phyloP scores from a whole-genome alignment of 2,797 vertebrate genomes.

The Ceryle rudis region DNA sequence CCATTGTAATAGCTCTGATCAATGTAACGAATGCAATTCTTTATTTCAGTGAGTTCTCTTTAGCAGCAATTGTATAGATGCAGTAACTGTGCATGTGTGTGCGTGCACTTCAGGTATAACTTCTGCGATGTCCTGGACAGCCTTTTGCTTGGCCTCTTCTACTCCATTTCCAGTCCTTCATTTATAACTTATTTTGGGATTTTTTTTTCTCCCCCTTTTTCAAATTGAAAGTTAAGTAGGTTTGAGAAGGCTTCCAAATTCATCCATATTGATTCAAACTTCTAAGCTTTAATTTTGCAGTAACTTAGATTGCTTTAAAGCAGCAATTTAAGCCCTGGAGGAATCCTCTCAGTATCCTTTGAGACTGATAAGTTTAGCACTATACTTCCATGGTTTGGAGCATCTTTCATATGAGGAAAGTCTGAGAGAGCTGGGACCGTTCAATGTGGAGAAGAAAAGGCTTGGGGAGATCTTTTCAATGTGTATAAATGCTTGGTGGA shows the following conservation, averaged over 20 bases:
- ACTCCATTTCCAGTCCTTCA: neutral
- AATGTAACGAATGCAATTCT: neutral
- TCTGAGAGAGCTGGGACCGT: neutral
- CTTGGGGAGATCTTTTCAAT: neutral
- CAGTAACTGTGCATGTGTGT: neutral
- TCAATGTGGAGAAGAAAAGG: neutral
- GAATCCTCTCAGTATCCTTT: neutral
- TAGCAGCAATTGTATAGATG: neutral
- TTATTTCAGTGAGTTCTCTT: neutral
- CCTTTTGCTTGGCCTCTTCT: neutral
- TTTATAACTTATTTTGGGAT: neutral
- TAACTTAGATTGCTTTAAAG: conserved; percentile 14
- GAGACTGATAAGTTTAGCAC: neutral
- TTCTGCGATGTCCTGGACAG: neutral
- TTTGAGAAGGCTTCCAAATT: neutral
- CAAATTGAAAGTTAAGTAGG: neutral
- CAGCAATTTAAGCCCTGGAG: neutral
- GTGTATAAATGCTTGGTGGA: neutral
- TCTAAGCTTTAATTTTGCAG: conserved; percentile 19
- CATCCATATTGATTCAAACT: neutral
- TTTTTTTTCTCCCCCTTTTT: neutral
- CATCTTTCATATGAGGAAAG: neutral
- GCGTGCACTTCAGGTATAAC: neutral
- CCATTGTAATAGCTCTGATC: neutral
- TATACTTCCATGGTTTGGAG: neutral